Evolutionary conservation across 2,888 invertebrate genomes (phyloP).

Genomic region (Chorisops tibialis): DNA sequence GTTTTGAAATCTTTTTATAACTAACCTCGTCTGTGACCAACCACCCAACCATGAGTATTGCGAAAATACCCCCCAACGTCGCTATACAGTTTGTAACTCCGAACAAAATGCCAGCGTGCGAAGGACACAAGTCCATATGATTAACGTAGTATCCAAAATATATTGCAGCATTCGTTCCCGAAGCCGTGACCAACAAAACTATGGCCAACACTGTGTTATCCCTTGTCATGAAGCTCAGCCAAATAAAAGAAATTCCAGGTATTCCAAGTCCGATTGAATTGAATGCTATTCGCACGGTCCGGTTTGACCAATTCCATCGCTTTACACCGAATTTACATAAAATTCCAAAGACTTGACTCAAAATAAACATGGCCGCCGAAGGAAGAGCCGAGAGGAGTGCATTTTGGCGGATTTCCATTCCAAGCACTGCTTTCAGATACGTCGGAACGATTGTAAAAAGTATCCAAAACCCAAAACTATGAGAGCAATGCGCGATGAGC

Average conservation of each 20-base stretch:
- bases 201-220: slow-evolving; percentile 54
- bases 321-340: slow-evolving; percentile 55
- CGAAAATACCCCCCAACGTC: slow-evolving; percentile 61
- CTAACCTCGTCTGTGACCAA: slow-evolving; percentile 58
- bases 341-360: slow-evolving; percentile 55
- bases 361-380: slow-evolving; percentile 56
- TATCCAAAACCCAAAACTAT: slow-evolving; percentile 73
- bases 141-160: slow-evolving; percentile 64
- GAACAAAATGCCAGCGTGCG: slow-evolving; percentile 67
- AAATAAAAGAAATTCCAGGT: slow-evolving; percentile 58
- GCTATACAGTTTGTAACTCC: slow-evolving; percentile 65
- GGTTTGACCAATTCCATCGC: slow-evolving; percentile 48
- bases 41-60: slow-evolving; percentile 59
- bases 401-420: slow-evolving; percentile 59
- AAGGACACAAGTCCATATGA: slow-evolving; percentile 68
- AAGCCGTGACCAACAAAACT: slow-evolving; percentile 57
- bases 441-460: slow-evolving; percentile 68
- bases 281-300: slow-evolving; percentile 46
- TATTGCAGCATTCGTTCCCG: slow-evolving; percentile 60
- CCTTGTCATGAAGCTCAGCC: slow-evolving; percentile 54
- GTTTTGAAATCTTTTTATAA: neutral
- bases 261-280: slow-evolving; percentile 53
- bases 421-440: slow-evolving; percentile 62
- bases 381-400: slow-evolving; percentile 57
- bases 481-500: slow-evolving; percentile 61